phyloP scores from a whole-genome alignment of 2,113 vertebrate species.

The Acrocephalus arundinaceus region DNA sequence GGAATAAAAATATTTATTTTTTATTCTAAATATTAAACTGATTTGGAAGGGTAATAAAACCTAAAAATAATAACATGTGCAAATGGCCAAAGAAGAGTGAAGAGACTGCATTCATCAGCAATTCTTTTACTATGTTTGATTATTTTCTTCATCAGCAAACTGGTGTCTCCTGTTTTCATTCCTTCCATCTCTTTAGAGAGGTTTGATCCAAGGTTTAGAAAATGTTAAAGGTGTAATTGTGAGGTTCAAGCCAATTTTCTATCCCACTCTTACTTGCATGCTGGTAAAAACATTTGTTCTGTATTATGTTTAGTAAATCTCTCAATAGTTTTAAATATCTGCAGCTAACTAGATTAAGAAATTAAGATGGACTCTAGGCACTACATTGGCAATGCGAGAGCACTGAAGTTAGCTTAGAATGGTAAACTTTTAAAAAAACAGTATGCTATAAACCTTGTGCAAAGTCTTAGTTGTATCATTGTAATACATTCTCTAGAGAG shows the following conservation, averaged over 20 bases:
- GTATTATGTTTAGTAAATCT: neutral
- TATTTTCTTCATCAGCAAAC: neutral
- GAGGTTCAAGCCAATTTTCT: neutral
- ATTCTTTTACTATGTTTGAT: neutral
- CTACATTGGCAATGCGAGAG: neutral
- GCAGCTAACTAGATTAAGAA: neutral
- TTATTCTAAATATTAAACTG: neutral
- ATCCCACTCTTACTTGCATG: neutral
- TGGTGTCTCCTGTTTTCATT: neutral
- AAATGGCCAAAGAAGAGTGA: neutral
- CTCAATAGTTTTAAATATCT: neutral
- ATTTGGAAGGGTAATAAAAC: neutral
- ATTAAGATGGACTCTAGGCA: neutral
- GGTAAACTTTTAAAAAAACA: neutral
- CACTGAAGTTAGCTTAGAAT: neutral
- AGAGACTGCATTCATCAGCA: neutral
- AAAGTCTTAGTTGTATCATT: neutral
- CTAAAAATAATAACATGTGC: accelerated
- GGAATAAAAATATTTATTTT: neutral
- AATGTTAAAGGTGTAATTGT: neutral
- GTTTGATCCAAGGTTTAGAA: neutral
- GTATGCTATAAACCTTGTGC: neutral
- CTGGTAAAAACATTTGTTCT: neutral
- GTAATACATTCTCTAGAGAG: neutral
- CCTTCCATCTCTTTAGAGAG: neutral